phyloP scores from a whole-genome alignment of 2,113 vertebrate genomes.

The Bos javanicus region DNA sequence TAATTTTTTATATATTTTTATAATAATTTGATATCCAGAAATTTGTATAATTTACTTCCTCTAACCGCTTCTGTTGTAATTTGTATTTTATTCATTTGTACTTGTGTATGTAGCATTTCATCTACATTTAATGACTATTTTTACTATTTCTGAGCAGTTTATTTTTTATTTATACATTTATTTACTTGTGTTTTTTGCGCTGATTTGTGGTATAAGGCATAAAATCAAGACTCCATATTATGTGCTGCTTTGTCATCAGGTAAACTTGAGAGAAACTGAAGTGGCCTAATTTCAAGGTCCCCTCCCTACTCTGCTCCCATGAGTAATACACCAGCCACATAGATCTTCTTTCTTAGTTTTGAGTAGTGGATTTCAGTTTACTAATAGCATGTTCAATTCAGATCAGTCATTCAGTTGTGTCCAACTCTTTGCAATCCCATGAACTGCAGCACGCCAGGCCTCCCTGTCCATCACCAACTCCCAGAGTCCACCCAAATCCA shows the following conservation, averaged over 20 bases:
- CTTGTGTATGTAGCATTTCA: not conserved
- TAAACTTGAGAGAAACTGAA: not conserved
- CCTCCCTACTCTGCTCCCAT: not conserved
- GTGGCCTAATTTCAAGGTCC: not conserved
- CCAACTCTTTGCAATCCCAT: accelerated
- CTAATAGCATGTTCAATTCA: not conserved
- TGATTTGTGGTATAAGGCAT: not conserved
- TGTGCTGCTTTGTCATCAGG: not conserved
- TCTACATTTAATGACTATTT: not conserved
- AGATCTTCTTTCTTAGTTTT: not conserved
- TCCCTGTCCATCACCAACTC: not conserved
- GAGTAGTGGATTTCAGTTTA: not conserved
- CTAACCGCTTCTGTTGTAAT: not conserved
- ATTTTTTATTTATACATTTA: not conserved
- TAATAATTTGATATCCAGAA: not conserved
- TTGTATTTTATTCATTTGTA: not conserved
- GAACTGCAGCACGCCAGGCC: not conserved
- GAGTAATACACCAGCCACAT: not conserved
- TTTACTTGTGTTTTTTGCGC: not conserved
- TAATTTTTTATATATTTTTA: not conserved
- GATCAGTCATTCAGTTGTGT: not conserved
- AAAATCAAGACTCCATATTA: not conserved
- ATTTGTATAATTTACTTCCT: not conserved
- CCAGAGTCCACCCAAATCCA: not conserved
- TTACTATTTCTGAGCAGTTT: not conserved